A percentile compares a stretch with the other conserved stretches of the same genome.
Evolutionary conservation across 2,888 invertebrate species (phyloP).

Genomic region (Plebejus anna): DNA sequence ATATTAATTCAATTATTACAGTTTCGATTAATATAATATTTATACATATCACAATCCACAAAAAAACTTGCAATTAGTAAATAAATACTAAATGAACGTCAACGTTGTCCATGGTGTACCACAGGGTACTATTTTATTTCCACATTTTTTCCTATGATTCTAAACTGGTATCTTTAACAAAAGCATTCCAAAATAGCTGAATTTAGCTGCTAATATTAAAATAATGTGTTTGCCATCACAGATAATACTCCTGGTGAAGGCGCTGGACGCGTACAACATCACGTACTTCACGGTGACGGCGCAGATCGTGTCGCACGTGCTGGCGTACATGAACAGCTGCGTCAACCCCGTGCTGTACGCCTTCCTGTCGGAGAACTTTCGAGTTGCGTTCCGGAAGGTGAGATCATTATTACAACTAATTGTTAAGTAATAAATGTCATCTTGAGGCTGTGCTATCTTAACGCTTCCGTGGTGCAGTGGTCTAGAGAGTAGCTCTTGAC

Average conservation of each 20-base stretch:
- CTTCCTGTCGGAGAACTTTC: constrained; percentile 95
- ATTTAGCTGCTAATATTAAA: not conserved
- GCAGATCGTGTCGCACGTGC: constrained; percentile 88
- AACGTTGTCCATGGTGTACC: not conserved
- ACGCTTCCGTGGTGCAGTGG: too few relatives aligned
- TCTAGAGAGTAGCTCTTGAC: too few relatives aligned
- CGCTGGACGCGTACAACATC: constrained; percentile 85
- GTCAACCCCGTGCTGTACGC: constrained; percentile 97
- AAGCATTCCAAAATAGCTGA: not conserved
- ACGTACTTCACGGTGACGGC: constrained; percentile 85
- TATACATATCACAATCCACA: not conserved
- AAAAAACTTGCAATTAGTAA: not conserved
- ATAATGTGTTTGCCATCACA: constrained; percentile 62
- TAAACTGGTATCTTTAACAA: constrained; percentile 18
- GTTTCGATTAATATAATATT: too few relatives aligned
- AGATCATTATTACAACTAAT: not conserved
- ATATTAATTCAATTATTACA: not conserved
- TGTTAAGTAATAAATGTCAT: not conserved
- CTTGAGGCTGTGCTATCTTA: too few relatives aligned
- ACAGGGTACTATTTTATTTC: not conserved
- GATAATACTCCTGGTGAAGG: constrained; percentile 89
- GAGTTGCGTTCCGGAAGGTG: constrained; percentile 88
- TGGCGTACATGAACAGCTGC: constrained; percentile 96
- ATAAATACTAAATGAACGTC: not conserved
- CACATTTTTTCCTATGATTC: not conserved